Percentiles rank a stretch among this genome's conserved stretches.
These are phyloP conservation scores for Lampris incognitus DNA, from an alignment of 2,113 vertebrate genomes.

Conservation along the genomic window DNA sequence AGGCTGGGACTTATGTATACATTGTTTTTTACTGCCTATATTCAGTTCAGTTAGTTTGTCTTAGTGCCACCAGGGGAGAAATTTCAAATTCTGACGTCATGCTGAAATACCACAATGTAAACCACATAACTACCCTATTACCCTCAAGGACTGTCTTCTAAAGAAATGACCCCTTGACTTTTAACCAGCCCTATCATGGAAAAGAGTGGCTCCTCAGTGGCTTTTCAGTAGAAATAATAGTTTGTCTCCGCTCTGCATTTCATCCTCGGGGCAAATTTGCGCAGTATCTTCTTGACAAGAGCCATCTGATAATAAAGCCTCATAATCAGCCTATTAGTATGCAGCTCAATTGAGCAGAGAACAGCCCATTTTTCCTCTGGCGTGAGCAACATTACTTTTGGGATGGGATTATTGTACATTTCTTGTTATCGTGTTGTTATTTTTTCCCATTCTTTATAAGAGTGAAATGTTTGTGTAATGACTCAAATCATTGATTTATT, in stretches of 20 bases:
- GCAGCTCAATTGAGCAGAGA: constrained; percentile 72
- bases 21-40: neutral
- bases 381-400: constrained; percentile 47
- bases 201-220: constrained; percentile 6
- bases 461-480: constrained; percentile 43
- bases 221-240: constrained; percentile 58
- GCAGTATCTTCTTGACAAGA: constrained; percentile 68
- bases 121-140: constrained; percentile 3
- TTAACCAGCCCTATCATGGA: constrained; percentile 9
- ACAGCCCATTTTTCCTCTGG: constrained; percentile 61
- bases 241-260: constrained; percentile 72
- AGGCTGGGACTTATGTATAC: neutral
- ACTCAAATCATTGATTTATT: constrained; percentile 39
- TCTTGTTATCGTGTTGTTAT: constrained; percentile 39
- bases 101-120: neutral
- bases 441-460: constrained; percentile 33
- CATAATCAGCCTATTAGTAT: constrained; percentile 78
- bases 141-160: neutral
- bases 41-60: neutral
- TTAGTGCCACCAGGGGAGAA: neutral
- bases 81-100: neutral
- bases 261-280: constrained; percentile 63
- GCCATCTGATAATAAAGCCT: constrained; percentile 78
- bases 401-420: constrained; percentile 62
- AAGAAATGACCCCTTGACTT: constrained; percentile 16